A percentile compares a stretch with the other conserved stretches of the same genome.
phyloP scores from a whole-genome alignment of 2,888 invertebrate species.

The Tortricodes alternella region DNA sequence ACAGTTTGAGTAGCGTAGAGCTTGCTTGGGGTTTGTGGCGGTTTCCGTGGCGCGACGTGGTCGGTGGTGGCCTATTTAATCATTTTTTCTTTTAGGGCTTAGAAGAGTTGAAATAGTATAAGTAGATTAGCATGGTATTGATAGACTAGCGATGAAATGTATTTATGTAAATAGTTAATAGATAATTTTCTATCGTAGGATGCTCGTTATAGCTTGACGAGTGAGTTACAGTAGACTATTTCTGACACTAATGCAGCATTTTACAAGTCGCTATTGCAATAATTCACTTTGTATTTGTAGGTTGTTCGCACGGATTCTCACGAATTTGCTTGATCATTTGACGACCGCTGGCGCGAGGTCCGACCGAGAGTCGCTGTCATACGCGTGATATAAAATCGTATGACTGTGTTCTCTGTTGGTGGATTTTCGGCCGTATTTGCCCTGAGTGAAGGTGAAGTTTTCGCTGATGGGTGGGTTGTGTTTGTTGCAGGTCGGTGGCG shows the following conservation, averaged over 20 bases:
- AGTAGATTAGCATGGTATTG: constrained; percentile 26
- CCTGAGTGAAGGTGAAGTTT: too few relatives aligned
- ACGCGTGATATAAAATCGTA: too few relatives aligned
- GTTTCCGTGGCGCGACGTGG: constrained; percentile 49
- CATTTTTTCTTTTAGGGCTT: constrained; percentile 32
- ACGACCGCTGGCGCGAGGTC: background rate
- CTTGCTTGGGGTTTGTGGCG: constrained; percentile 74
- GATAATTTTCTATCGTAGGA: constrained; percentile 5
- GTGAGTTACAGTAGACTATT: constrained; percentile 6
- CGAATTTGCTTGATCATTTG: constrained; percentile 22
- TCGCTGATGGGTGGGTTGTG: background rate
- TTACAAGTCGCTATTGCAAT: constrained; percentile 17
- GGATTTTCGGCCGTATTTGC: too few relatives aligned
- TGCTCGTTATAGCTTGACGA: constrained; percentile 15
- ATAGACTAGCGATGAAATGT: constrained; percentile 5
- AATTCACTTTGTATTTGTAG: constrained; percentile 20
- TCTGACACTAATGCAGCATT: constrained; percentile 22
- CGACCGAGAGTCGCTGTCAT: background rate
- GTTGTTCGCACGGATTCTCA: constrained; percentile 27
- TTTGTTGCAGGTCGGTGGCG: constrained; percentile 90
- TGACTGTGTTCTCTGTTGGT: too few relatives aligned
- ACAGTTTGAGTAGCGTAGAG: constrained; percentile 66
- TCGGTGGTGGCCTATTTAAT: constrained; percentile 62
- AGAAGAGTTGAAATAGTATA: constrained; percentile 33
- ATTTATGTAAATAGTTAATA: constrained; percentile 11